Conservation (phyloP, 2,888 invertebrate species). For the Gymnocheta viridis region DNA sequence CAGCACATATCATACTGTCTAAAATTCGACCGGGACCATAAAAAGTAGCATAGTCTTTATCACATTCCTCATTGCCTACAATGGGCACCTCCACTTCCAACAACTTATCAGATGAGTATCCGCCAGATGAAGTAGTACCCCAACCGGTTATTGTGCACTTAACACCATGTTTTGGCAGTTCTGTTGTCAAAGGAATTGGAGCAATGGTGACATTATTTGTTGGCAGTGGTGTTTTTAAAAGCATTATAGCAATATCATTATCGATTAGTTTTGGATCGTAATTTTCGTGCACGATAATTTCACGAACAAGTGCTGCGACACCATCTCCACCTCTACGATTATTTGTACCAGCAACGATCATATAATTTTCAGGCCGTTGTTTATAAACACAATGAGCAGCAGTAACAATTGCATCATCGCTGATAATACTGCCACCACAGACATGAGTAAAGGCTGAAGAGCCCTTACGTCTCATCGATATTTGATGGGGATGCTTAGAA, state of each 20-base stretch:
- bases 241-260: conserved; percentile 83
- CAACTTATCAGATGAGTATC: conserved; percentile 72
- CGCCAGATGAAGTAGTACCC: conserved; percentile 74
- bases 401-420: conserved; percentile 71
- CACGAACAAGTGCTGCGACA: conserved; percentile 82
- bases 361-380: conserved; percentile 70
- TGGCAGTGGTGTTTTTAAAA: conserved; percentile 73
- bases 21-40: conserved; percentile 73
- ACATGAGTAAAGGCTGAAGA: conserved; percentile 72
- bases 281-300: conserved; percentile 82
- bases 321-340: conserved; percentile 82
- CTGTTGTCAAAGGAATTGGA: conserved; percentile 73
- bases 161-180: conserved; percentile 69
- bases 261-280: conserved; percentile 82
- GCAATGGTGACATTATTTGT: conserved; percentile 76
- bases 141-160: conserved; percentile 75
- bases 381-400: conserved; percentile 78
- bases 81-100: conserved; percentile 74
- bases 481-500: conserved; percentile 74
- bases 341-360: conserved; percentile 84
- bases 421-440: conserved; percentile 78
- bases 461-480: conserved; percentile 75
- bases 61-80: conserved; percentile 65
- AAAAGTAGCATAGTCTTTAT: conserved; percentile 72
- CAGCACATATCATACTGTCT: conserved; percentile 77